A percentile compares a stretch with the other conserved stretches of the same genome.
These are phyloP conservation scores for Lysandra coridon DNA, from an alignment of 2,888 invertebrate species.

Conservation along the genomic window DNA sequence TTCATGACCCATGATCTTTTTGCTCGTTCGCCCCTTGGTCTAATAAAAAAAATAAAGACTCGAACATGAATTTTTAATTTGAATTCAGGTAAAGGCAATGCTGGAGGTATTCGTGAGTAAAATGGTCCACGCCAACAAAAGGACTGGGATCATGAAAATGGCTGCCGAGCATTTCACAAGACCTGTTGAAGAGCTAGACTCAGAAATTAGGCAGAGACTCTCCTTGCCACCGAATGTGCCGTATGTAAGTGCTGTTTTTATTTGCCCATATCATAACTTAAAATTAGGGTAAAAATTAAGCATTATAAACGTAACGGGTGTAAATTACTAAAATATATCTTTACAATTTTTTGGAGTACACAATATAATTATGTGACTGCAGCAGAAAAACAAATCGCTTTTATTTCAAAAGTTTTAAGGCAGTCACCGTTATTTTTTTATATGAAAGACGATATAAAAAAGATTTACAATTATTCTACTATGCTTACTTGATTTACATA, in stretches of 20 bases:
- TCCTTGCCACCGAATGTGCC: constrained; percentile 44
- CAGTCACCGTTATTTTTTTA: too few relatives aligned
- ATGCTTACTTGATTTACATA: too few relatives aligned
- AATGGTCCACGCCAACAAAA: constrained; percentile 48
- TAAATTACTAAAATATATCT: too few relatives aligned
- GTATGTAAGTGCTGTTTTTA: constrained; percentile 38
- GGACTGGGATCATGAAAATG: constrained; percentile 50
- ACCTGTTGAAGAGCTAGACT: constrained; percentile 51
- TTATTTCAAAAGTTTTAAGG: too few relatives aligned
- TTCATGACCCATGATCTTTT: background rate
- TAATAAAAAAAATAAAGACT: background rate
- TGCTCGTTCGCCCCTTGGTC: background rate
- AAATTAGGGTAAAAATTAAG: background rate
- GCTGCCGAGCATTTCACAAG: constrained; percentile 56
- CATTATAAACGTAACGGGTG: too few relatives aligned
- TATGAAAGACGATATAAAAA: too few relatives aligned
- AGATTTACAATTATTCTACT: too few relatives aligned
- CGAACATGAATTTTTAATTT: background rate
- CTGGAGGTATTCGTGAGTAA: constrained; percentile 54
- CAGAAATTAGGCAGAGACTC: constrained; percentile 52
- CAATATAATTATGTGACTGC: too few relatives aligned
- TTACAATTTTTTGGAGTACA: too few relatives aligned
- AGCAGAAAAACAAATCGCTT: too few relatives aligned
- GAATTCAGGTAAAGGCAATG: constrained; percentile 57
- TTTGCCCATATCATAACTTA: background rate